A percentile compares a stretch with the other conserved stretches of the same genome.
phyloP scores from a whole-genome alignment of 2,113 vertebrate species.

The Empidonax alnorum region DNA sequence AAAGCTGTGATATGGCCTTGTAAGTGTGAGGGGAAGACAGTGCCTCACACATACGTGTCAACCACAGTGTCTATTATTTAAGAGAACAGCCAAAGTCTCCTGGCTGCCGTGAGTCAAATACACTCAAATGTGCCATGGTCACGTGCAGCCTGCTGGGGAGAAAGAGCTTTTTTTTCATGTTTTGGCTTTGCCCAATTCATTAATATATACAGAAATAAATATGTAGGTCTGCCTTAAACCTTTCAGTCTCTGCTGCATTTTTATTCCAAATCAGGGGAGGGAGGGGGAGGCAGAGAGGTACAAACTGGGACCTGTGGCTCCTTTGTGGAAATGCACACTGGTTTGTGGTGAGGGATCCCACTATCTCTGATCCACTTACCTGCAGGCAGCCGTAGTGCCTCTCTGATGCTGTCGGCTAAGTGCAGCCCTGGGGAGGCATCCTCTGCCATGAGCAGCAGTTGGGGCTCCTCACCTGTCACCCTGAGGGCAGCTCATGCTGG shows the following conservation, averaged over 20 bases:
- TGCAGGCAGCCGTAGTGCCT: slow-evolving; percentile 12
- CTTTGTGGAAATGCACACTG: not conserved
- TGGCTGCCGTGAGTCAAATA: not conserved
- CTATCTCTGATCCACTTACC: slow-evolving; percentile 38
- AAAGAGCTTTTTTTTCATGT: not conserved
- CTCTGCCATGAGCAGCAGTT: not conserved
- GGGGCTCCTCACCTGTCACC: slow-evolving; percentile 66
- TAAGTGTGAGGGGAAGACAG: not conserved
- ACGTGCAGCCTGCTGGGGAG: accelerated
- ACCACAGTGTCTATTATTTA: accelerated
- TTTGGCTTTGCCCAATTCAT: not conserved
- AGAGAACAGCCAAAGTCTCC: not conserved
- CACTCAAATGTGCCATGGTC: accelerated
- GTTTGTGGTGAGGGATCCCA: not conserved
- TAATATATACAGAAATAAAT: not conserved
- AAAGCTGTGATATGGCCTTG: not conserved
- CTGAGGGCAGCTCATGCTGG: not conserved
- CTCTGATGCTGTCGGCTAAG: not conserved
- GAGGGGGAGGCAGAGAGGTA: not conserved
- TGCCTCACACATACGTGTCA: accelerated
- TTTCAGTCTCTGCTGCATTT: not conserved
- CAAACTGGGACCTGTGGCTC: not conserved
- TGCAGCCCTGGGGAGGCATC: slow-evolving; percentile 41
- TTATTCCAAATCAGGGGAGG: not conserved
- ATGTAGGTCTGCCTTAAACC: not conserved